Percentiles rank a stretch among this genome's conserved stretches.
Evolutionary conservation across 2,888 invertebrate genomes (phyloP).

Genomic region (Nomada goodeniana): DNA sequence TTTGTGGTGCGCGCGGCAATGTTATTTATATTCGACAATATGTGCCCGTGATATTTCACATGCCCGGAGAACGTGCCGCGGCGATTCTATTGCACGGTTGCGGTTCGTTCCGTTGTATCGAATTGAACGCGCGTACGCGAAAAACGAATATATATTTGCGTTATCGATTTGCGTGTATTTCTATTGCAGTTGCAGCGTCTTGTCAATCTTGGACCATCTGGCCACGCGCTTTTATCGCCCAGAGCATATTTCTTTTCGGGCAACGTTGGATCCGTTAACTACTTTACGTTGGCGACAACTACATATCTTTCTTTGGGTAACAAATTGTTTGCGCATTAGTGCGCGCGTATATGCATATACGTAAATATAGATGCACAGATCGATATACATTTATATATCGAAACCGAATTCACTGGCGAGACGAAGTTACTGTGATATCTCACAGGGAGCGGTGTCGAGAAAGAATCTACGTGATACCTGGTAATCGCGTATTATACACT

Average conservation of each 20-base stretch:
- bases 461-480: constrained; percentile 83
- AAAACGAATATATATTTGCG: constrained; percentile 33
- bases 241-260: constrained; percentile 51
- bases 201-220: neutral
- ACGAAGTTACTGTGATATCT: constrained; percentile 60
- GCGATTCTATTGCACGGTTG: constrained; percentile 32
- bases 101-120: constrained; percentile 8
- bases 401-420: constrained; percentile 73
- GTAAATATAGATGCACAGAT: neutral
- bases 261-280: constrained; percentile 44
- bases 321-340: neutral
- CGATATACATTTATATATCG: constrained; percentile 30
- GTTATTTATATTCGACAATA: constrained; percentile 28
- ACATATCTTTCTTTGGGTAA: neutral
- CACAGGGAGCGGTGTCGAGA: constrained; percentile 82
- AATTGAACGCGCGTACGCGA: constrained; percentile 36
- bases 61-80: constrained; percentile 22
- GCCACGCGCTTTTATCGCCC: neutral
- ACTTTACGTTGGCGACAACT: constrained; percentile 1
- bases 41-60: too few relatives aligned
- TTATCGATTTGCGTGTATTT: neutral
- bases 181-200: neutral
- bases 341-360: too few relatives aligned
- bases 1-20: constrained; percentile 70
- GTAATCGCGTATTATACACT: constrained; percentile 83